These are phyloP conservation scores for Lepidonotus clava DNA, from an alignment of 2,888 invertebrate genomes.

Conservation along the genomic window DNA sequence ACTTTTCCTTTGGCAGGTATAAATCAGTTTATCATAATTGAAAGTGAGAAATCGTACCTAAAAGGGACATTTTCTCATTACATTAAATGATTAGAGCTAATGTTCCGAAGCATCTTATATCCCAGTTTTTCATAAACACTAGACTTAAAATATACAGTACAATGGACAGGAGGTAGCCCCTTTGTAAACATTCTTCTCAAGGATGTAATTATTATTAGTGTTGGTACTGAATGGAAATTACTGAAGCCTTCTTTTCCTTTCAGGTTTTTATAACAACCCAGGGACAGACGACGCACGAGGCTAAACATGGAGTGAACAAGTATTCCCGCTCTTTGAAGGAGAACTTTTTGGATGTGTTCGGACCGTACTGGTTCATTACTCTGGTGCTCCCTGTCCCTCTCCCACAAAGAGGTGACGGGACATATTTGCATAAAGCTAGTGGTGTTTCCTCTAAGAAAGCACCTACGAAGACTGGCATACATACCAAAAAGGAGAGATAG, in stretches of 20 bases:
- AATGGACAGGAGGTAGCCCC: too few species aligned
- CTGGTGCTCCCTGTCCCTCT: conserved; percentile 65
- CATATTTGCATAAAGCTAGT: conserved; percentile 21
- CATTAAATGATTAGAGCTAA: too few species aligned
- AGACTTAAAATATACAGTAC: too few species aligned
- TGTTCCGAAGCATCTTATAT: too few species aligned
- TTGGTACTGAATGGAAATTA: too few species aligned
- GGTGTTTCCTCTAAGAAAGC: neutral
- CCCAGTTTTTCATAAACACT: too few species aligned
- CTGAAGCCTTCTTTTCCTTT: neutral
- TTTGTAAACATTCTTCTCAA: too few species aligned
- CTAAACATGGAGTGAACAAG: conserved; percentile 54
- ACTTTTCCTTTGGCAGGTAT: conserved; percentile 66
- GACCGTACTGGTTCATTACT: conserved; percentile 64
- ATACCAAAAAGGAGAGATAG: neutral
- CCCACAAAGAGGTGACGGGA: conserved; percentile 61
- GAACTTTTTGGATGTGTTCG: conserved; percentile 66
- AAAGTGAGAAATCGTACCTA: too few species aligned
- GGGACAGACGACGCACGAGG: conserved; percentile 68
- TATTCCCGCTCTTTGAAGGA: conserved; percentile 55
- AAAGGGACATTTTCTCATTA: too few species aligned
- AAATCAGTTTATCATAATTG: too few species aligned
- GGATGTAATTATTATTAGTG: too few species aligned
- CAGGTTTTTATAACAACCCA: conserved; percentile 34
- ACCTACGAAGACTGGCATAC: neutral